phyloP scores from a whole-genome alignment of 2,113 vertebrate species.

The Myanophis thanlyinensis region DNA sequence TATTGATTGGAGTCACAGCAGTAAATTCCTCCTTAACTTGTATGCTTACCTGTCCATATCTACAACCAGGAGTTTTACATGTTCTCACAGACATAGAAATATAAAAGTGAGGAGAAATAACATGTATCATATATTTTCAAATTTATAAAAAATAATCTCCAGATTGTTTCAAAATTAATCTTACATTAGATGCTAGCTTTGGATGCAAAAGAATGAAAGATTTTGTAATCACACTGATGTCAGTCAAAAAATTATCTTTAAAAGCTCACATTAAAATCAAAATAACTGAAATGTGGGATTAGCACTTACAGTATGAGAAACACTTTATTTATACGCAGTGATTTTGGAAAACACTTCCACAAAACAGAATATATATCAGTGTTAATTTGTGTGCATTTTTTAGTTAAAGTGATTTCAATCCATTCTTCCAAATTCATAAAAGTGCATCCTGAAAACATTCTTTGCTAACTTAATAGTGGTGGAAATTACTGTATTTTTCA shows the following conservation, averaged over 20 bases:
- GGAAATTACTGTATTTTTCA: no score
- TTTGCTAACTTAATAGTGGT: background rate
- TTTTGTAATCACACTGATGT: background rate
- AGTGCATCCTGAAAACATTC: background rate
- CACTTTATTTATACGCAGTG: background rate
- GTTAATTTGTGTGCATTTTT: background rate
- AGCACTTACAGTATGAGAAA: background rate
- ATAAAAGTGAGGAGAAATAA: background rate
- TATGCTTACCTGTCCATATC: constrained; percentile 62
- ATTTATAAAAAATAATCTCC: constrained; percentile 56
- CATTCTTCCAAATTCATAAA: background rate
- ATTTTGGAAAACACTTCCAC: background rate
- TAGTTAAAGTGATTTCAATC: background rate
- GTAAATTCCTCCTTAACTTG: constrained; percentile 73
- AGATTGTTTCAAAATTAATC: constrained; percentile 31
- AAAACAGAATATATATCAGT: background rate
- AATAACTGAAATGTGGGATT: background rate
- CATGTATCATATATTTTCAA: constrained; percentile 30
- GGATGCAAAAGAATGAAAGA: background rate
- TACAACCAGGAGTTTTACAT: constrained; percentile 63
- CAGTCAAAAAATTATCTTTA: background rate
- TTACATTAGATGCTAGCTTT: background rate
- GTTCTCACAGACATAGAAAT: constrained; percentile 35
- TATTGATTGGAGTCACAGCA: constrained; percentile 79
- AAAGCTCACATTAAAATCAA: background rate